Evolutionary conservation across 2,888 invertebrate genomes (phyloP), one percentile per base, ranked within the genome.

Genomic region (Mythimna ferrago): DNA sequence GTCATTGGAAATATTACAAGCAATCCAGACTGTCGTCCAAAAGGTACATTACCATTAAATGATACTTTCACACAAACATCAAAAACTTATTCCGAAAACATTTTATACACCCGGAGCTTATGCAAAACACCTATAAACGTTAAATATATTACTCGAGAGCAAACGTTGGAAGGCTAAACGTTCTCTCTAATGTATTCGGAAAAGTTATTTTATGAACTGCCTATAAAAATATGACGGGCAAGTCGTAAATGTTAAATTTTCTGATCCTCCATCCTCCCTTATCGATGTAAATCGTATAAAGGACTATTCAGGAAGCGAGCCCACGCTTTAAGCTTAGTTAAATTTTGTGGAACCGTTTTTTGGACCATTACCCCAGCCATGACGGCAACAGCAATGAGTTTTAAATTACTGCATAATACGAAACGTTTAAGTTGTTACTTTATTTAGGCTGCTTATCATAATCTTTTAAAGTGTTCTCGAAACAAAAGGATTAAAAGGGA

Each of bases 191-290:
- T 94, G 92, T 94, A 94, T 94, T 93, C 92, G 85, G 87, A 86
- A 92, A 95, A 94, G 93, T 94, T 94, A 93, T 93, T 95, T 95
- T 93, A 95, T 93, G 93, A 92, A 92, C 90, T 91, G 90, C 91
- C 94, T 92, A 94, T 95, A 95, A 95, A 95, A 96, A 94, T 93
- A 93, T 94, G 93, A 94, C 92, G 90, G 91, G 84, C 82, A 77
- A 85, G 84, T 90, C 92, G 92, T 94, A 93, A 94, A 94, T 92
- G 93, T 92, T 92, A 90, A 93, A 94, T 91, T 93, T 93, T 80
- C 75, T 82, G 83, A 89, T 88, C 89, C 90, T 87, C 87, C 87
- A 72, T 56, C 89, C 78, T 9, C 48, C 70, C 71, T 48, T 92
- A 93, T 94, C 92, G 92, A 94, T 94, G 92, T 92, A 89, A 91